A percentile compares a stretch with the other conserved stretches of the same genome.
Conservation (phyloP, 2,113 vertebrate genomes). For the Eretmochelys imbricata region DNA sequence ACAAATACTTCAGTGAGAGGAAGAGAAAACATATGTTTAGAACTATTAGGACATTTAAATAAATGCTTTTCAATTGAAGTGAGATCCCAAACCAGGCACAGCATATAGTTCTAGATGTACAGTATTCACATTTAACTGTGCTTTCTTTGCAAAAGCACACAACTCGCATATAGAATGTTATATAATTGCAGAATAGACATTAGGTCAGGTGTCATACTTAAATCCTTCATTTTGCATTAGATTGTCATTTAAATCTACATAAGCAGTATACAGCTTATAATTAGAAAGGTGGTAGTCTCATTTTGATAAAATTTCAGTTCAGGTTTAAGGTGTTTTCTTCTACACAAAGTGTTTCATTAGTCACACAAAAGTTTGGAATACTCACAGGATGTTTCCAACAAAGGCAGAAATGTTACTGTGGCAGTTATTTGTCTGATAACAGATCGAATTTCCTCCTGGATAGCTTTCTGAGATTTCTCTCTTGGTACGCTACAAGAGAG, state of each 20-base stretch:
- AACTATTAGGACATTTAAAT: not conserved
- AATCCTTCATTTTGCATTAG: not conserved
- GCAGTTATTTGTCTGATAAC: slow-evolving; percentile 97
- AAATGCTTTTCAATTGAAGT: not conserved
- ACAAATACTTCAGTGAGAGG: not conserved
- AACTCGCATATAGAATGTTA: not conserved
- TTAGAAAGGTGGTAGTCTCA: not conserved
- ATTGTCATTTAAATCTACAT: not conserved
- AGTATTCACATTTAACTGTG: not conserved
- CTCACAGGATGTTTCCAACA: slow-evolving; percentile 94
- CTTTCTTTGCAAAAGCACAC: not conserved
- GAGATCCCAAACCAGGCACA: not conserved
- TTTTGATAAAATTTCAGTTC: not conserved
- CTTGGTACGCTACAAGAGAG: slow-evolving; percentile 82
- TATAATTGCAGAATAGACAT: not conserved
- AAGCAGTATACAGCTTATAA: not conserved
- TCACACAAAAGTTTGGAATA: slow-evolving; percentile 22
- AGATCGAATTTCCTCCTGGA: slow-evolving; percentile 96
- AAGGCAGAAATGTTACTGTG: slow-evolving; percentile 93
- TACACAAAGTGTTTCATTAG: not conserved
- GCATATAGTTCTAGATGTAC: not conserved
- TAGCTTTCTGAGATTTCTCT: slow-evolving; percentile 93
- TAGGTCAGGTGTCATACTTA: not conserved
- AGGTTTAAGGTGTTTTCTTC: not conserved
- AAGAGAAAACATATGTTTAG: not conserved